Evolutionary conservation across 1,140 invertebrate species (phyloP).

Genomic region (Cyclina sinensis): DNA sequence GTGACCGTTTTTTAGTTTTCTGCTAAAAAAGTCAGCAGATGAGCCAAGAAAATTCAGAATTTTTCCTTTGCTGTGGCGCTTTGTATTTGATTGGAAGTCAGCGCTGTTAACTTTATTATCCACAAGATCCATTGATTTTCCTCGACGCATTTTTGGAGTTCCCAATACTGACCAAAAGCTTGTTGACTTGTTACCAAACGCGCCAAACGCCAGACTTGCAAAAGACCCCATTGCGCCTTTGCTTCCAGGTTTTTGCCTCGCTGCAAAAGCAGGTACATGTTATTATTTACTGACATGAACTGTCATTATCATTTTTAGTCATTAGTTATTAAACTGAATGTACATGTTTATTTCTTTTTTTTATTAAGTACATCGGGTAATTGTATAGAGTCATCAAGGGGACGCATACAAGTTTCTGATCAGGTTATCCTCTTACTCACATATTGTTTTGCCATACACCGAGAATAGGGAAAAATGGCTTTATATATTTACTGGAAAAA

Average conservation of each 20-base stretch:
- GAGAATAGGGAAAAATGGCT: too few relatives aligned
- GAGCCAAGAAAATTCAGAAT: constrained; percentile 62
- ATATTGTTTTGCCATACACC: too few relatives aligned
- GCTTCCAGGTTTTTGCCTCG: constrained; percentile 59
- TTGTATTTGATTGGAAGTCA: constrained; percentile 19
- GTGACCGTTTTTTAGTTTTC: constrained; percentile 55
- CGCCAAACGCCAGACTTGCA: constrained; percentile 75
- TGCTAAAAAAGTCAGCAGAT: constrained; percentile 55
- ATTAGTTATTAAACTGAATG: too few relatives aligned
- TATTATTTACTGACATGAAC: too few relatives aligned
- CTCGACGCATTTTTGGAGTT: constrained; percentile 72
- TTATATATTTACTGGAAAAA: too few relatives aligned
- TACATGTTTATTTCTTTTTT: too few relatives aligned
- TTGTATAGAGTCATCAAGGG: too few relatives aligned
- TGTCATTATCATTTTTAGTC: too few relatives aligned
- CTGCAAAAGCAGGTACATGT: constrained; percentile 47
- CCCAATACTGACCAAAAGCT: constrained; percentile 75
- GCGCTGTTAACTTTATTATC: constrained; percentile 51
- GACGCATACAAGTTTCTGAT: not conserved
- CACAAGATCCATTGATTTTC: constrained; percentile 70
- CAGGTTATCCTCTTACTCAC: too few relatives aligned
- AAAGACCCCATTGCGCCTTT: constrained; percentile 76
- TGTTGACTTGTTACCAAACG: constrained; percentile 69
- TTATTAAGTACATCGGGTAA: too few relatives aligned
- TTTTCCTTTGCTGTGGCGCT: constrained; percentile 55